These are phyloP conservation scores for Omphaloscelis lunosa DNA, from an alignment of 2,888 invertebrate genomes.

Conservation along the genomic window DNA sequence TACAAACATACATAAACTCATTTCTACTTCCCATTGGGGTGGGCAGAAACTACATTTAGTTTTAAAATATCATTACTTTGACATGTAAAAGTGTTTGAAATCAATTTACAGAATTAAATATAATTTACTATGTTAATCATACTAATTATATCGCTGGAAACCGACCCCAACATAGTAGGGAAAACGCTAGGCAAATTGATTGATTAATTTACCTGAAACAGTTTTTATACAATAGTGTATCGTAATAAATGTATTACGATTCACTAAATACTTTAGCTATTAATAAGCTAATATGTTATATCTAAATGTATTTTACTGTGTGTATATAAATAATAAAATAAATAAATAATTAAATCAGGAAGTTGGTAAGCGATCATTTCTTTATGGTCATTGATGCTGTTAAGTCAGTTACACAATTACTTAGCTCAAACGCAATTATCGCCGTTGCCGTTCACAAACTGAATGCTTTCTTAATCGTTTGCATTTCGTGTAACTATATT, in stretches of 20 bases:
- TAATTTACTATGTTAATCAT: not conserved
- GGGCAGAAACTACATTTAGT: not conserved
- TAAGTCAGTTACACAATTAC: conserved; percentile 39
- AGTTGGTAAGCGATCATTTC: conserved; percentile 14
- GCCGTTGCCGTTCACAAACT: conserved; percentile 33
- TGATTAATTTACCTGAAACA: not conserved
- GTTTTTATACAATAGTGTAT: not conserved
- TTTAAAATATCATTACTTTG: not conserved
- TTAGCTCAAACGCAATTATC: conserved; percentile 24
- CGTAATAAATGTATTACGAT: too few species aligned
- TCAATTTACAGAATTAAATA: not conserved
- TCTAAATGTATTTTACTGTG: too few species aligned
- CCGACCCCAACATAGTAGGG: not conserved
- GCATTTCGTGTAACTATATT: conserved; percentile 14
- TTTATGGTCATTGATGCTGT: conserved; percentile 26
- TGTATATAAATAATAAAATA: too few species aligned
- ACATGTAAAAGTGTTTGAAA: not conserved
- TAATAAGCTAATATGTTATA: too few species aligned
- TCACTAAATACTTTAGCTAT: too few species aligned
- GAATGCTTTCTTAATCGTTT: conserved; percentile 40
- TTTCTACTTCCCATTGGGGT: too few species aligned
- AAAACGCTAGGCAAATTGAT: not conserved
- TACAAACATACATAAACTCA: not conserved
- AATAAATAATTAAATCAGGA: too few species aligned
- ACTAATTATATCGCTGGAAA: not conserved